Evolutionary conservation across 1,140 invertebrate species (phyloP).

Genomic region (Leptopilina clavipes): DNA sequence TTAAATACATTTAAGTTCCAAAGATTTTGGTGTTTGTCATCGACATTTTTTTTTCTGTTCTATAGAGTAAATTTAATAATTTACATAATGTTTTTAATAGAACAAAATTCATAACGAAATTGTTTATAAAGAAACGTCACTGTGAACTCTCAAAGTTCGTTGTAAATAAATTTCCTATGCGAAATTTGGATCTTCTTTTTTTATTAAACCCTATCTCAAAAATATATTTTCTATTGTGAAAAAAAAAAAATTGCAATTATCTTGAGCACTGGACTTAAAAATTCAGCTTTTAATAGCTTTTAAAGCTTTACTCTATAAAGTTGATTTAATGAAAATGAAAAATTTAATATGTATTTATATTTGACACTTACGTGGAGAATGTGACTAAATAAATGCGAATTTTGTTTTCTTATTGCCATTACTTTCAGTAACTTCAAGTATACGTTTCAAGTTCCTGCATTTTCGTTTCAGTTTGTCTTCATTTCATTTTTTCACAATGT

Average conservation of each 20-base stretch:
- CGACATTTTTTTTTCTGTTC: not conserved
- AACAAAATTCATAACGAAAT: not conserved
- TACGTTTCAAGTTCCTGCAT: not conserved
- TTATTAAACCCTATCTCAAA: constrained; percentile 7
- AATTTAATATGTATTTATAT: not conserved
- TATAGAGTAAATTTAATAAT: not conserved
- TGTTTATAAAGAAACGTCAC: not conserved
- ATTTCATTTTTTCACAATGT: not conserved
- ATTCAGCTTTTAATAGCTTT: too few relatives aligned
- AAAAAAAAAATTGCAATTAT: too few relatives aligned
- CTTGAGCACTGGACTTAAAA: too few relatives aligned
- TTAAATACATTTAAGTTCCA: not conserved
- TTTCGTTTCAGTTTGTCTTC: not conserved
- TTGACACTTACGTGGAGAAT: not conserved
- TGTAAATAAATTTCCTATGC: constrained; percentile 27
- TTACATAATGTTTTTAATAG: not conserved
- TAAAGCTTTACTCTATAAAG: too few relatives aligned
- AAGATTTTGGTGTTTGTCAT: constrained; percentile 3
- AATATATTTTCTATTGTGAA: too few relatives aligned
- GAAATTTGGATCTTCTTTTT: not conserved
- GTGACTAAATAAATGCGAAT: constrained; percentile 10
- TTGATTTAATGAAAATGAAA: not conserved
- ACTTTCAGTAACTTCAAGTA: not conserved
- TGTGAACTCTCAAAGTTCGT: constrained; percentile 18
- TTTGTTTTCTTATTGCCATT: not conserved